Conservation (phyloP, 2,797 vertebrate genomes). For the Philypnodon macrostomus region DNA sequence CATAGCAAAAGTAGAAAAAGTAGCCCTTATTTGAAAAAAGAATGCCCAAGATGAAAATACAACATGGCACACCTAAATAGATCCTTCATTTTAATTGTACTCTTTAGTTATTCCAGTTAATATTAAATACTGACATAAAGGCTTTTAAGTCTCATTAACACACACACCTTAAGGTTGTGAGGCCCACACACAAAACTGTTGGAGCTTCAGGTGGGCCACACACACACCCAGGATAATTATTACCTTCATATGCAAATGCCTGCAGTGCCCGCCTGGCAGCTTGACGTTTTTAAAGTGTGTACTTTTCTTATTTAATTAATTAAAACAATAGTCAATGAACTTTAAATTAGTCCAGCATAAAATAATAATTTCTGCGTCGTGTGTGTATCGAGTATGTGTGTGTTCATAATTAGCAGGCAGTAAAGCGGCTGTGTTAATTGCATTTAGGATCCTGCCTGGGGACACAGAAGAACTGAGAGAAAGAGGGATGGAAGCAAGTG, state of each 20-base stretch:
- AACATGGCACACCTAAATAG: slow-evolving; percentile 49
- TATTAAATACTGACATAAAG: slow-evolving; percentile 77
- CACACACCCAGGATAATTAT: slow-evolving; percentile 60
- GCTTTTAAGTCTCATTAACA: slow-evolving; percentile 74
- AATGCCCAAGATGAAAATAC: slow-evolving; percentile 22
- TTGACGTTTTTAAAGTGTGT: slow-evolving; percentile 68
- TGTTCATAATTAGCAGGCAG: slow-evolving; percentile 95
- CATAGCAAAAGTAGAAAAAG: too few species aligned
- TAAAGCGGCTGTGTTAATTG: slow-evolving; percentile 94
- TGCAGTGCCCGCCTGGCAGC: slow-evolving; percentile 44
- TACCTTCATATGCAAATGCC: slow-evolving; percentile 71
- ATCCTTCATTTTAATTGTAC: slow-evolving; percentile 66
- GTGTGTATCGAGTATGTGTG: slow-evolving; percentile 10
- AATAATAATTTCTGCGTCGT: slow-evolving; percentile 77
- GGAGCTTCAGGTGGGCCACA: slow-evolving; percentile 25
- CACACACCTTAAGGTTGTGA: slow-evolving; percentile 55
- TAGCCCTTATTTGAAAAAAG: slow-evolving; percentile 7
- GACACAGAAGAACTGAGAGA: slow-evolving; percentile 63
- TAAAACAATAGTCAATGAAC: slow-evolving; percentile 86
- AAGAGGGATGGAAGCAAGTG: slow-evolving; percentile 1
- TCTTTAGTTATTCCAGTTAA: slow-evolving; percentile 78
- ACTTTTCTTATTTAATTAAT: slow-evolving; percentile 83
- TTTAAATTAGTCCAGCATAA: slow-evolving; percentile 94
- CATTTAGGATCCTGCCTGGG: slow-evolving; percentile 88
- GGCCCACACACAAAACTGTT: slow-evolving; percentile 29